phyloP scores from a whole-genome alignment of 53 echinoderm and acorn worm genomes.

The Echinometra lucunter region DNA sequence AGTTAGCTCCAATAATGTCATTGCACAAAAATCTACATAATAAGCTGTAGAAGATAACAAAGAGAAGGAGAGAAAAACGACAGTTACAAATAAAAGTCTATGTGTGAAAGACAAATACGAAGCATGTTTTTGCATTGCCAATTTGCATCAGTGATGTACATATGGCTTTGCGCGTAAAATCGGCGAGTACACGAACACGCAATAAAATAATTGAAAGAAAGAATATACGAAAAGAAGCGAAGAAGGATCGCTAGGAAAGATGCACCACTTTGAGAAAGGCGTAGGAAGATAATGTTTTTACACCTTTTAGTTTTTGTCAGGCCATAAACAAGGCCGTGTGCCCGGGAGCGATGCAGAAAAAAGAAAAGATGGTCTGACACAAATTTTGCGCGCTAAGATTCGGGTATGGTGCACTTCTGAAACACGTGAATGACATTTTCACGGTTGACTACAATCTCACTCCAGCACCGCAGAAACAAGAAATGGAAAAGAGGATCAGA shows the following conservation, averaged over 20 bases:
- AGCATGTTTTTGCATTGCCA: constrained; percentile 17
- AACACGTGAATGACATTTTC: constrained; percentile 38
- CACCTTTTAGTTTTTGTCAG: constrained; percentile 62
- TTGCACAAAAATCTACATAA: not conserved
- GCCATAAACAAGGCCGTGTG: constrained; percentile 11
- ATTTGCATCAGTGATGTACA: not conserved
- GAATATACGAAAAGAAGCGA: not conserved
- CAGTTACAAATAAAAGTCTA: constrained; percentile 17
- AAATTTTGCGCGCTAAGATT: constrained; percentile 40
- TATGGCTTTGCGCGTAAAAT: not conserved
- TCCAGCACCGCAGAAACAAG: not conserved
- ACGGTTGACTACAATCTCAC: constrained; percentile 12
- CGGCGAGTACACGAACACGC: constrained; percentile 18
- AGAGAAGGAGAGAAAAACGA: not conserved
- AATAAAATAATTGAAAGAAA: constrained; percentile 32
- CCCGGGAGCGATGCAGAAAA: not conserved
- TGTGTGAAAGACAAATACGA: constrained; percentile 11
- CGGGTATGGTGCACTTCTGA: constrained; percentile 6
- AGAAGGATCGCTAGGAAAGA: not conserved
- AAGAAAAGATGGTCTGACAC: constrained; percentile 43
- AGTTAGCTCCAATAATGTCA: not conserved
- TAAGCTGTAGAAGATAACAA: not conserved
- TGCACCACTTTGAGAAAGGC: not conserved
- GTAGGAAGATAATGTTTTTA: constrained; percentile 54
- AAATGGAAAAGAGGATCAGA: not conserved